Percentiles rank a stretch among this genome's conserved stretches.
Evolutionary conservation across 64 coral and sea anemone species (phyloP).

Genomic region (Stylophora pistillata): DNA sequence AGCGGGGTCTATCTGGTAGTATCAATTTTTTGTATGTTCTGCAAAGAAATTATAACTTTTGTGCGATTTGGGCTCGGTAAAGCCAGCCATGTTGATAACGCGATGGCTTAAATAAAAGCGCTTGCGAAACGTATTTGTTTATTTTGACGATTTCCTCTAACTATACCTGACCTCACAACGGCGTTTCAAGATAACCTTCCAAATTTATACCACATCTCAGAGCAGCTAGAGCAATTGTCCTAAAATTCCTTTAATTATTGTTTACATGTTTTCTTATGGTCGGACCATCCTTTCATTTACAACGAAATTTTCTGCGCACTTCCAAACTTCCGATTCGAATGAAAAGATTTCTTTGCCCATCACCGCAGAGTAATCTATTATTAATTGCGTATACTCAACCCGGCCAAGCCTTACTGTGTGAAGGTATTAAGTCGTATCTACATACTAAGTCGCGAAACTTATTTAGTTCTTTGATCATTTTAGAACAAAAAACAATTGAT

Average conservation of each 20-base stretch:
- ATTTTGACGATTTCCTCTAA: neutral
- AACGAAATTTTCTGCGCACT: neutral
- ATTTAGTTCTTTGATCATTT: neutral
- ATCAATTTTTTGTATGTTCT: neutral
- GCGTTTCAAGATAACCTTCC: constrained; percentile 7
- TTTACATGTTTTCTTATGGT: neutral
- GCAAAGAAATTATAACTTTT: neutral
- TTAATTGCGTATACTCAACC: neutral
- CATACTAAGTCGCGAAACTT: neutral
- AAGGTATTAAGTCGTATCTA: neutral
- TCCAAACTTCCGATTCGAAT: neutral
- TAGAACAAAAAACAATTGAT: neutral
- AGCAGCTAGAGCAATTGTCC: neutral
- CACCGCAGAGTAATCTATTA: constrained; percentile 19
- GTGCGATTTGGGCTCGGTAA: neutral
- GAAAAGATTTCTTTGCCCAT: constrained; percentile 25
- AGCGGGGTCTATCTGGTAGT: neutral
- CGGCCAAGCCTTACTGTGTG: neutral
- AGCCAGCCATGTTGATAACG: neutral
- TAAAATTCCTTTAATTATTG: neutral
- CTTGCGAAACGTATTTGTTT: neutral
- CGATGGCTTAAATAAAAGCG: neutral
- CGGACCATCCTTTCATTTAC: neutral
- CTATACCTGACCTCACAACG: constrained; percentile 3
- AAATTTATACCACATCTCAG: neutral